Percentiles rank a stretch among this genome's conserved stretches.
phyloP scores from a whole-genome alignment of 2,888 invertebrate genomes.

The Drosophila pegasa region DNA sequence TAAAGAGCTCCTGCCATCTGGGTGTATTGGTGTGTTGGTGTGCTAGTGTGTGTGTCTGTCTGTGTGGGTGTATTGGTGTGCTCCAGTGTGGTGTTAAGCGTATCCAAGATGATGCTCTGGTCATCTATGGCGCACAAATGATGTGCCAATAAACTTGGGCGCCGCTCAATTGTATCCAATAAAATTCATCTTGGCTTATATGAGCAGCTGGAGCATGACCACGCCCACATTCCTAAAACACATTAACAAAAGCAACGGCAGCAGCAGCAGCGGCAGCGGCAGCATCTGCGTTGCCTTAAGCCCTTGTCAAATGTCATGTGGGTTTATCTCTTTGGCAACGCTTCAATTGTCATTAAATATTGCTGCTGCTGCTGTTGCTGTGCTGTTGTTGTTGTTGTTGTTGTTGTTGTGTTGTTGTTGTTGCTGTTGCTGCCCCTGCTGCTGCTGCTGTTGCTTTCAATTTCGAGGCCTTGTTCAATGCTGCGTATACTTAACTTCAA shows the following conservation, averaged over 20 bases:
- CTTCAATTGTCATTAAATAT: slow-evolving; percentile 55
- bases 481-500: slow-evolving; percentile 32
- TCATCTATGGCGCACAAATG: slow-evolving; percentile 63
- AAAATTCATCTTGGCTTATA: slow-evolving; percentile 76
- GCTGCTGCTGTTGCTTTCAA: slow-evolving; percentile 24
- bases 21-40: not conserved
- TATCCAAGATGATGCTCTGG: slow-evolving; percentile 21
- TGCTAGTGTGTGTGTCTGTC: not conserved
- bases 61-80: not conserved
- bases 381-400: not conserved
- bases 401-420: slow-evolving; percentile 8
- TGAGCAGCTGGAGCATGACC: slow-evolving; percentile 40
- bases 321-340: slow-evolving; percentile 51
- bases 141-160: slow-evolving; percentile 74
- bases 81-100: slow-evolving; percentile 10
- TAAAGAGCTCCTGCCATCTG: slow-evolving; percentile 1
- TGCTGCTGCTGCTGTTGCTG: slow-evolving; percentile 3
- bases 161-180: slow-evolving; percentile 70
- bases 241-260: slow-evolving; percentile 27
- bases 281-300: slow-evolving; percentile 60
- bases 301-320: slow-evolving; percentile 75
- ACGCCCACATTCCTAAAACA: slow-evolving; percentile 42
- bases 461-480: slow-evolving; percentile 24
- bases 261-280: slow-evolving; percentile 14
- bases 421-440: not conserved